These are phyloP conservation scores for Euwallacea fornicatus DNA, from an alignment of 1,140 invertebrate genomes.

Conservation along the genomic window DNA sequence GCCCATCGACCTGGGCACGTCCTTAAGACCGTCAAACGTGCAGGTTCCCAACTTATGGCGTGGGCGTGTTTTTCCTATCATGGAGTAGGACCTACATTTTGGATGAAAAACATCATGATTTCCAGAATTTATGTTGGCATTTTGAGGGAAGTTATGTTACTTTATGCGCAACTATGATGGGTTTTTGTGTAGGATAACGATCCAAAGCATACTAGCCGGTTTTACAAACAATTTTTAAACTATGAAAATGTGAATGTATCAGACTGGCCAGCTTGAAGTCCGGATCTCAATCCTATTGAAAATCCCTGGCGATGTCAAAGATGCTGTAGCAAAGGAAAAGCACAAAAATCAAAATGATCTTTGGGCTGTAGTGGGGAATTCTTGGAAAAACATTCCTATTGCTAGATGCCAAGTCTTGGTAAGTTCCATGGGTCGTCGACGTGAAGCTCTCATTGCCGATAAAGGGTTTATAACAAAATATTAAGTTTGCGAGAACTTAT, in stretches of 20 bases:
- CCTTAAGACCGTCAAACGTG: conserved; percentile 4
- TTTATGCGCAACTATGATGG: conserved; percentile 38
- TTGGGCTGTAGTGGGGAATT: conserved; percentile 1
- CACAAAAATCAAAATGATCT: conserved; percentile 3
- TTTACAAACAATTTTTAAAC: neutral
- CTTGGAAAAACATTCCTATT: neutral
- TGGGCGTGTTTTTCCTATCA: conserved; percentile 12
- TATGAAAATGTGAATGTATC: neutral
- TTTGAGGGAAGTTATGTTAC: conserved; percentile 30
- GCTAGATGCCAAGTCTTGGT: neutral
- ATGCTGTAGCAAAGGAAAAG: neutral
- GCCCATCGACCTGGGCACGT: neutral
- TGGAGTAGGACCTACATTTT: conserved; percentile 13
- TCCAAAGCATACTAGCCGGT: conserved; percentile 45
- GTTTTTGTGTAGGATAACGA: conserved; percentile 51
- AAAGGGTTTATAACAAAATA: conserved; percentile 3
- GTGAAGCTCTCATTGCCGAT: neutral
- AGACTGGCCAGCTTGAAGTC: neutral
- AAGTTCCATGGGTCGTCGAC: neutral
- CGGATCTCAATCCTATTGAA: conserved; percentile 2
- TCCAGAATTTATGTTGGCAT: neutral
- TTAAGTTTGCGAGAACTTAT: neutral
- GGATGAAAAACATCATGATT: conserved; percentile 1
- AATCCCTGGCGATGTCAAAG: neutral
- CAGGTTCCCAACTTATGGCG: neutral